phyloP scores from a whole-genome alignment of 2,888 invertebrate genomes.

The Xestia sexstrigata region DNA sequence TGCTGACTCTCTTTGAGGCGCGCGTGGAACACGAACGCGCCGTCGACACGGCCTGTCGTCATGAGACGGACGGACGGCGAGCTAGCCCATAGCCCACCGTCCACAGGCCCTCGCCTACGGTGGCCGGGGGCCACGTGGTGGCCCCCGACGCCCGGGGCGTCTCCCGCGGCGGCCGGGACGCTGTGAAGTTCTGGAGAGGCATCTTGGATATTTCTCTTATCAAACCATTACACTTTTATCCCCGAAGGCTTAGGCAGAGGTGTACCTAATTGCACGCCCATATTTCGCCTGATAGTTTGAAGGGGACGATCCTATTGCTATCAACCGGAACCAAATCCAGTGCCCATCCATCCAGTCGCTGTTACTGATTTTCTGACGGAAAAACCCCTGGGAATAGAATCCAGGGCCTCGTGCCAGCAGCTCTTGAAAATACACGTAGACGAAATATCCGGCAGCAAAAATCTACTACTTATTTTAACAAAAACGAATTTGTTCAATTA shows the following conservation, averaged over 20 bases:
- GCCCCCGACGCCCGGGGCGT: no score
- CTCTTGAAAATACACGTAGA: background rate
- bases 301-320: background rate
- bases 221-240: background rate
- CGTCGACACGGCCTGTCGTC: no score
- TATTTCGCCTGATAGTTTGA: background rate
- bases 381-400: background rate
- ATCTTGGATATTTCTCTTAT: background rate
- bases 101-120: no score
- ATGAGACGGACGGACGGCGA: no score
- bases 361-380: background rate
- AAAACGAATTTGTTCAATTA: conserved; percentile 1
- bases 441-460: background rate
- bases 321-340: background rate
- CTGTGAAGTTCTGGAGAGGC: background rate
- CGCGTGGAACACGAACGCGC: no score
- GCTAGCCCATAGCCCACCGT: no score
- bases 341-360: background rate
- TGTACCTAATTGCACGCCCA: background rate
- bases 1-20: no score
- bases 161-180: no score
- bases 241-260: background rate
- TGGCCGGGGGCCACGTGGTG: no score
- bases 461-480: background rate
- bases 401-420: background rate